Conservation (phyloP, 2,888 invertebrate genomes). For the Caenorhabditis sp. region DNA sequence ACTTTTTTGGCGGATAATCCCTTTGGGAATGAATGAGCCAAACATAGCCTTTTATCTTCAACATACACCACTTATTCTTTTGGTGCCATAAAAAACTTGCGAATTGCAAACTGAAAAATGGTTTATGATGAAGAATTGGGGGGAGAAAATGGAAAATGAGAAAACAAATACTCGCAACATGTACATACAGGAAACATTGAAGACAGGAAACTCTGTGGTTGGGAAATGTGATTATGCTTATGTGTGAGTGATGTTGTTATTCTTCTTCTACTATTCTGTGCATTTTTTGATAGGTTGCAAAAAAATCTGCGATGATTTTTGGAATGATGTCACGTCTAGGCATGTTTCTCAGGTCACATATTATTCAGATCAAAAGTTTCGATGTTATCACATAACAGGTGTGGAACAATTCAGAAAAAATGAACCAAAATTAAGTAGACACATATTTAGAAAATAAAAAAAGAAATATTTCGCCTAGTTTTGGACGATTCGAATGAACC, state of each 20-base stretch:
- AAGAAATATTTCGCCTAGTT: too few species aligned
- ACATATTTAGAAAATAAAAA: too few species aligned
- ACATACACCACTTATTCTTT: not conserved
- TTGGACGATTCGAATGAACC: too few species aligned
- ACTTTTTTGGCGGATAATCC: not conserved
- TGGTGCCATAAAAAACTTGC: not conserved
- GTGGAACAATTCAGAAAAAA: too few species aligned
- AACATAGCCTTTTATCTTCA: not conserved
- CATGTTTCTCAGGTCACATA: too few species aligned
- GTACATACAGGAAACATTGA: not conserved
- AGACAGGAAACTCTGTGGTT: not conserved
- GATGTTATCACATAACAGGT: too few species aligned
- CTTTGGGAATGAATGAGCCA: not conserved
- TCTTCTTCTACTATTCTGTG: not conserved
- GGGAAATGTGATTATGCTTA: not conserved
- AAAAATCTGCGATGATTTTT: too few species aligned
- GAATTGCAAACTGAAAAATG: not conserved
- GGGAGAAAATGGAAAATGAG: not conserved
- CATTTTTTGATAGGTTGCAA: too few species aligned
- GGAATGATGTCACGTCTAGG: too few species aligned
- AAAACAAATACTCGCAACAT: conserved; percentile 1
- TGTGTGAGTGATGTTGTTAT: conserved; percentile 1
- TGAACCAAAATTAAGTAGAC: too few species aligned
- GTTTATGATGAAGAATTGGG: not conserved
- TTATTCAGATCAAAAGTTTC: too few species aligned